Percentiles rank a stretch among this genome's conserved stretches.
Evolutionary conservation across 37 sponge, comb jelly and placozoan species (phyloP).

Genomic region (Mnemiopsis leidyi): DNA sequence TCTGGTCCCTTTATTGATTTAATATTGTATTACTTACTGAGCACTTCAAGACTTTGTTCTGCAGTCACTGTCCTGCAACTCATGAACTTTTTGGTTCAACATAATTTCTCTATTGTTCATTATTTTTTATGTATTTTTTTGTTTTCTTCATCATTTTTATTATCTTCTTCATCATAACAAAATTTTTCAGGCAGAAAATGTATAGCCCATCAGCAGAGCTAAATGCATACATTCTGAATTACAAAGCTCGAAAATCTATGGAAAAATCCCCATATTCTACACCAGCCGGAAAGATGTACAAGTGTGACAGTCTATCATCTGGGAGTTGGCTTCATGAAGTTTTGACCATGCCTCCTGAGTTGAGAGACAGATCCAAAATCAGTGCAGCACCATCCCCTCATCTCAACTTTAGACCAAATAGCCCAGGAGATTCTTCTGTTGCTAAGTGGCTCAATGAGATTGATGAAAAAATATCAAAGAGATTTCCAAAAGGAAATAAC

Average conservation of each 20-base stretch:
- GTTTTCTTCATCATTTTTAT: too few species aligned
- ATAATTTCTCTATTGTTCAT: too few species aligned
- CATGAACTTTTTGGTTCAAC: too few species aligned
- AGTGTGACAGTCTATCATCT: background rate
- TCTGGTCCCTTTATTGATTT: too few species aligned
- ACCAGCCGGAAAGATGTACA: background rate
- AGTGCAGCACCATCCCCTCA: background rate
- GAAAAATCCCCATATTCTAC: background rate
- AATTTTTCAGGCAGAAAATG: too few species aligned
- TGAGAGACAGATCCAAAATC: background rate
- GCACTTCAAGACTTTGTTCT: too few species aligned
- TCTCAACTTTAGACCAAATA: background rate
- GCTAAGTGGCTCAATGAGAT: constrained; percentile 22
- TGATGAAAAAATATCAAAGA: constrained; percentile 2
- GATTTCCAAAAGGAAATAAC: background rate
- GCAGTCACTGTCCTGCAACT: too few species aligned
- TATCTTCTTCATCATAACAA: too few species aligned
- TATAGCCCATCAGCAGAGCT: constrained; percentile 50
- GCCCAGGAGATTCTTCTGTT: background rate
- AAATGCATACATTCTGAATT: constrained; percentile 39
- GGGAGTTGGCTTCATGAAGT: constrained; percentile 41
- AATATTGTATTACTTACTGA: too few species aligned
- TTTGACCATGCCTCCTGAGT: constrained; percentile 10
- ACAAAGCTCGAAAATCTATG: background rate
- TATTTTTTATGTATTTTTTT: too few species aligned